These are phyloP conservation scores for Nyctereutes procyonoides DNA, from an alignment of 2,113 vertebrate species.

Conservation along the genomic window DNA sequence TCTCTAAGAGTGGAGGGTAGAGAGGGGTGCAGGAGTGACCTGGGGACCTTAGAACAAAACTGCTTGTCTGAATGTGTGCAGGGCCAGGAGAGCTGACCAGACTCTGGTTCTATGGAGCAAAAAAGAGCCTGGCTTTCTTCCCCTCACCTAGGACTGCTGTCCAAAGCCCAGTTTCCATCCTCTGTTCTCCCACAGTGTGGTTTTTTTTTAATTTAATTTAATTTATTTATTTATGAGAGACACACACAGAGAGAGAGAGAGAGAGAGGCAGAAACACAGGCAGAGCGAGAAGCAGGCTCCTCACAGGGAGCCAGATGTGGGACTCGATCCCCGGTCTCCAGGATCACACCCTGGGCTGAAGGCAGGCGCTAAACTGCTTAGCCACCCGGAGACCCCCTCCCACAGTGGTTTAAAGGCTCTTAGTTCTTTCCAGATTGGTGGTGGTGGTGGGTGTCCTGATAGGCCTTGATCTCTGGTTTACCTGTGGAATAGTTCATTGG, in stretches of 20 bases:
- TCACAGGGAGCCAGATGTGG: no score
- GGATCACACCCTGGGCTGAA: no score
- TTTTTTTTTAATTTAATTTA: no score
- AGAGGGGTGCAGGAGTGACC: no score
- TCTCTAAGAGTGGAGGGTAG: no score
- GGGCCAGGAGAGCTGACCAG: not conserved
- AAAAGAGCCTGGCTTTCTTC: not conserved
- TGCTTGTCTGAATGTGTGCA: not conserved
- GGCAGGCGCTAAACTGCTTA: no score
- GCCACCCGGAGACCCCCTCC: not conserved
- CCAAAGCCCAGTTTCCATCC: not conserved
- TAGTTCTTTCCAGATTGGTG: not conserved
- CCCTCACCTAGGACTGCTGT: not conserved
- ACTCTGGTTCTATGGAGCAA: not conserved
- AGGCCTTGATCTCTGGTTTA: not conserved
- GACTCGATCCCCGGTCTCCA: no score
- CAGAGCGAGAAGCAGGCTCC: no score
- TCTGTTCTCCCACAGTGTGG: not conserved
- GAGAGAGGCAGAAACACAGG: no score
- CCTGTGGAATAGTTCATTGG: accelerated
- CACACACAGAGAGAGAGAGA: no score
- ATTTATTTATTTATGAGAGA: no score
- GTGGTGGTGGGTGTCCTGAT: not conserved
- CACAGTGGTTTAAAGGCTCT: not conserved
- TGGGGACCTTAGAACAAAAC: not conserved